Base-by-base conservation (phyloP, 2,888 invertebrate species). In the Chrysolina americana region DNA sequence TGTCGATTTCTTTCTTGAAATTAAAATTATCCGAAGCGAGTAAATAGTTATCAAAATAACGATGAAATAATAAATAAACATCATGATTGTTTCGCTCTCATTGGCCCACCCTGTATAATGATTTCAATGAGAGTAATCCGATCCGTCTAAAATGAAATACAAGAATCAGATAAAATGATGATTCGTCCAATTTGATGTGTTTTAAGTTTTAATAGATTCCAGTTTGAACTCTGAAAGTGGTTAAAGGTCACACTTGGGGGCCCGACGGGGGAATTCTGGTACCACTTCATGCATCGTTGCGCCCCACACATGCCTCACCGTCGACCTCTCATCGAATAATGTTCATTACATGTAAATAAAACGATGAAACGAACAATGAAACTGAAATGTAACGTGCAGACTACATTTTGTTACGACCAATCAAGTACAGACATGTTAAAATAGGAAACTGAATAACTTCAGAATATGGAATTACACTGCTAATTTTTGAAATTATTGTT, bases 271-370 rank as follows among this genome's bases (percentile, higher is more conserved):
- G 89, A 59, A 28, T 28, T 28, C 28, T 59, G 59, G 90, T 90
- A 90, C 89, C 89, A 87, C 89, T 89, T 90, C 90, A 89, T 89
- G 90, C 89, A 89, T 88, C 90, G 89, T 89, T 90, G 88, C 87
- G 89, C 89, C 89, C 81, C 83, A 88, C 89, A 87, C 87, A 89
- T 89, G 89, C 89, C 85, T 85, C 83, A 66, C 85, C 85, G 83
- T 87, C 83, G 83, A 81, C 83, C 82, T 84, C 82, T 84, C 82
- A 82, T 84, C 83, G 83, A 81, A 82, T 85, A 86, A 86, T 86
- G 85, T 85, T 83, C 83, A 85, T 85, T 84, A 84, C 86, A 86
- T 86, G 86, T 86, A 86, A 86, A 86, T 85, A 85, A 83, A 84
- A 84, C 83, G 85, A 85, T 83, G 83, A 85, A 83, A 84, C 83